phyloP scores from a whole-genome alignment of 2,113 vertebrate species.

The Mesembrinibis cayennensis region DNA sequence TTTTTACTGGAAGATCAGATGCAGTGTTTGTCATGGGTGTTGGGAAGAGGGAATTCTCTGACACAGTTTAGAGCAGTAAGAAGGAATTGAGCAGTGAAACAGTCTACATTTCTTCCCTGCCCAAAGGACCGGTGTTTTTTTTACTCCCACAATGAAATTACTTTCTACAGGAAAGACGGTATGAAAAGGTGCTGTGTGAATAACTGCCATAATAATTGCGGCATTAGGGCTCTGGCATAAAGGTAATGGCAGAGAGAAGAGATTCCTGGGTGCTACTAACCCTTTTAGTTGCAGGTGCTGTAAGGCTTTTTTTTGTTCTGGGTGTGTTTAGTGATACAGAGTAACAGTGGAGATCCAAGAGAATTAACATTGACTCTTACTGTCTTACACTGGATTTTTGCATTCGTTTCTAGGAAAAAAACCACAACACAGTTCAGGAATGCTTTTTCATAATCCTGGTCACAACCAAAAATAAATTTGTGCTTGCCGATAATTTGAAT shows the following conservation, averaged over 20 bases:
- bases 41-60: constrained; percentile 58
- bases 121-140: background rate
- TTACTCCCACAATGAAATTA: background rate
- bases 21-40: constrained; percentile 41
- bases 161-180: background rate
- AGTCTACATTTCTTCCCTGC: constrained; percentile 3
- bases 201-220: background rate
- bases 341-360: background rate
- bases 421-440: background rate
- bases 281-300: constrained; percentile 1
- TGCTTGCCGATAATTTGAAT: background rate
- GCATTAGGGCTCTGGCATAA: background rate
- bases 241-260: constrained; percentile 14
- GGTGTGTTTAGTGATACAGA: background rate
- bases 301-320: background rate
- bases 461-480: background rate
- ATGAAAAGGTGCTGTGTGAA: background rate
- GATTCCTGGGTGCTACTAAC: constrained; percentile 1
- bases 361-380: background rate
- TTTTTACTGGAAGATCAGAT: constrained; percentile 60
- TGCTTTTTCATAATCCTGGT: background rate
- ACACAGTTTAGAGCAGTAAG: constrained; percentile 12
- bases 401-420: background rate
- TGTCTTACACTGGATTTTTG: background rate
- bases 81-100: background rate